These are phyloP conservation scores for Hormaphis cornu DNA, from an alignment of 1,140 invertebrate species.

Conservation along the genomic window DNA sequence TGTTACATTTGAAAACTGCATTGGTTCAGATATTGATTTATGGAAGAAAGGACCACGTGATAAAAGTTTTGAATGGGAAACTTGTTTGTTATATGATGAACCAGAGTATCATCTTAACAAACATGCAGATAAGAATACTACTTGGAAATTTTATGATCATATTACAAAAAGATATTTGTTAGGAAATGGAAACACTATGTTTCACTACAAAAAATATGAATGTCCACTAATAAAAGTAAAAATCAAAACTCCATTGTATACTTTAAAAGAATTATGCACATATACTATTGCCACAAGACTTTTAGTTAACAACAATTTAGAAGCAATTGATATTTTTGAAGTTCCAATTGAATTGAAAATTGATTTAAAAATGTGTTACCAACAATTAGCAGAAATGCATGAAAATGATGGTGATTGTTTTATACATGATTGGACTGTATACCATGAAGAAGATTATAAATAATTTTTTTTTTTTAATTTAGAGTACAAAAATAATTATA, in stretches of 20 bases:
- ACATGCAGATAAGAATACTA: not conserved
- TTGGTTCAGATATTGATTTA: slow-evolving; percentile 20
- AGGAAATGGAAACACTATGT: not conserved
- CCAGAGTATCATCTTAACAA: slow-evolving; percentile 4
- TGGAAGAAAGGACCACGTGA: not conserved
- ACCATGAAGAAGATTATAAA: not conserved
- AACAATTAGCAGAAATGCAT: not conserved
- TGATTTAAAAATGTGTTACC: not conserved
- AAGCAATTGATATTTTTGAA: not conserved
- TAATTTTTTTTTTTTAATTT: not conserved
- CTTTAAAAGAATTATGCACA: slow-evolving; percentile 11
- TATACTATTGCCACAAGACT: not conserved
- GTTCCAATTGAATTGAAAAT: not conserved
- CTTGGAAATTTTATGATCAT: slow-evolving; percentile 19
- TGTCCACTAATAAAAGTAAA: not conserved
- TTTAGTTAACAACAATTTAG: not conserved
- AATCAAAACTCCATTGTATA: slow-evolving; percentile 19
- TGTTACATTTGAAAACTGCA: slow-evolving; percentile 1
- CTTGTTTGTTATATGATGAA: slow-evolving; percentile 9
- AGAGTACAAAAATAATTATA: too few species aligned
- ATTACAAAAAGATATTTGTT: slow-evolving; percentile 17
- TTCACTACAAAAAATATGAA: not conserved
- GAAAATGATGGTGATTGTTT: not conserved
- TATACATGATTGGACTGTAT: slow-evolving; percentile 5
- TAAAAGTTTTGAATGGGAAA: not conserved